Evolutionary conservation across 2,113 vertebrate genomes (phyloP).

Genomic region (Ariopsis seemanni): DNA sequence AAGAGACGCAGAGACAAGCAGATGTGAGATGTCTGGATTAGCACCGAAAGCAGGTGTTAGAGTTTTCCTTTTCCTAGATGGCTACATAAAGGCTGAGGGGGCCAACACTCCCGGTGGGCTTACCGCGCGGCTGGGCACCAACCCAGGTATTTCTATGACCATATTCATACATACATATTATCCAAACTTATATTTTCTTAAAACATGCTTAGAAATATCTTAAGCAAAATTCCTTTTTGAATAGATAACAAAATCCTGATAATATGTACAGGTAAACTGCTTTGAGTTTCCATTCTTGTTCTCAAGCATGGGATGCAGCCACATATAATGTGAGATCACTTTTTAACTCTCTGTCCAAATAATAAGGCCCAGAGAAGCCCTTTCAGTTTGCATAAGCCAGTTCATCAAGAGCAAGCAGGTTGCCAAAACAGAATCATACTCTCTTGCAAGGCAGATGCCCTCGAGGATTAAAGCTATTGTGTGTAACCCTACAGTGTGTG

Average conservation of each 20-base stretch:
- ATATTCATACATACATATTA: no score
- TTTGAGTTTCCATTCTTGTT: not conserved
- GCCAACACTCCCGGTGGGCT: no score
- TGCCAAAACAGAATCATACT: not conserved
- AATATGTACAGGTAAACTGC: not conserved
- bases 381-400: slow-evolving; percentile 11
- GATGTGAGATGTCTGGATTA: no score
- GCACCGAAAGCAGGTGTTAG: no score
- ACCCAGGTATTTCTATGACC: no score
- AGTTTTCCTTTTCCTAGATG: no score
- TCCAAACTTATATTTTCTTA: not conserved
- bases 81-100: no score
- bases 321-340: not conserved
- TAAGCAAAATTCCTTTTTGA: not conserved
- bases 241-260: not conserved
- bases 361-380: not conserved
- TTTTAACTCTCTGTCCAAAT: not conserved
- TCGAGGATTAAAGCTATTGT: not conserved
- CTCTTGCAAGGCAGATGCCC: not conserved
- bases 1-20: no score
- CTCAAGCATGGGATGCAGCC: not conserved
- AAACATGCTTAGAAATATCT: not conserved
- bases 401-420: not conserved
- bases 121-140: no score
- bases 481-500: not conserved